Evolutionary conservation across 2,888 invertebrate species (phyloP), one percentile per base, ranked within the genome.

Genomic region (Andrena dorsata): DNA sequence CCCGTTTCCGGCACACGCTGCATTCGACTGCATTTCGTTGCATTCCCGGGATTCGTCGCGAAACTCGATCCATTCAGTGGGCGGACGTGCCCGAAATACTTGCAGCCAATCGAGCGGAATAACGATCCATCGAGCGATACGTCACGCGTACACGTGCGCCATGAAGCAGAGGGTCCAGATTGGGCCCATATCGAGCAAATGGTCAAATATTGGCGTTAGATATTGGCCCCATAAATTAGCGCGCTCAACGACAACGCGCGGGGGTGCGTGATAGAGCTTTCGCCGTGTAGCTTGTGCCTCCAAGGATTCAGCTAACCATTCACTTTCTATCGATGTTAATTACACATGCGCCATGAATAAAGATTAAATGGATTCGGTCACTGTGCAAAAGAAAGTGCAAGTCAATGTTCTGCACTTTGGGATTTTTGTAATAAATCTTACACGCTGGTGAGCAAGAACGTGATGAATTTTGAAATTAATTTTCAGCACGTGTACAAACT

Each of bases 191-290:
- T 6, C 35, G 26, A 23, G 56, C 1, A 16, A 69, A 56, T 47
- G 30, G 10, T 23, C 76, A 76, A 76, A 76, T 76, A 76, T 76
- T 75, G 70, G 13, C 35, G 13, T n/a, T 61, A 61, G 75, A 61
- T 70, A 60, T 61, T 56, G 63, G 56, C 2, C 1, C 47, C 13
- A 71, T 76, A 72, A 76, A 76, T 76, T 76, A 26, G 41, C 30
- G 6, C 76, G 63, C 61, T 63, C 41, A 71, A 63, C 71, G 63
- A 76, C 63, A 41, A 16, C 16, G 8, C 53, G 41, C 30, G 28
- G 47, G 66, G 68, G n/a, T 13, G 20, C 13, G 32, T 10, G 47
- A 1, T 3, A 4, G 5, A 8, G 23, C 13, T 51, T 5, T 16
- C 13, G 2, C 28, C 20, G 6, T 5, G 30, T 56, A 47, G n/a